Evolutionary conservation across 1,140 invertebrate genomes (phyloP), one percentile per base, ranked within the genome.

Genomic region (Ericerus pela): DNA sequence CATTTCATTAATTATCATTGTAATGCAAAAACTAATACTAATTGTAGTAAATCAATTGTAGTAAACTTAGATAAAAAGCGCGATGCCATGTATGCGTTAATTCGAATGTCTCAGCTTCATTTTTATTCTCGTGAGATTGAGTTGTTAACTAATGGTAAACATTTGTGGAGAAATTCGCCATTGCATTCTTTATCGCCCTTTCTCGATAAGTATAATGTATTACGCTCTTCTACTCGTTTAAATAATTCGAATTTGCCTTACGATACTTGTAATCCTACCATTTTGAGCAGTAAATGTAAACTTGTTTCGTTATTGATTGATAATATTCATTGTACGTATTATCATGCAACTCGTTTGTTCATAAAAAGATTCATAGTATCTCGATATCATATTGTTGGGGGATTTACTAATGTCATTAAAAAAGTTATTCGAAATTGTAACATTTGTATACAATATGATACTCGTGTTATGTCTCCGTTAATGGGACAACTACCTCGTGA

Each of bases 401-500:
- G 59, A 6, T 54, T 62, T 59, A 59, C 53, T 54, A 18, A 60
- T 27, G 61, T 62, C 11, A 31, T 61, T 47, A 56, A 61, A 11
- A 52, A 51, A n/a, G 14, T 47, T 20, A 22, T 67, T 14, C 53
- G 58, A 5, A 59, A 64, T 10, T 68, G 67, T 51, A 20, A 64
- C 1, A 58, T 11, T 16, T 69, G 66, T 55, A 63, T 60, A 56
- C 52, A 55, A 18, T 30, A 56, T 3, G 4, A 2, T 5, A 24
- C 62, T 6, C 55, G 26, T 33, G 8, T 51, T 18, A 22, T 58
- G 2, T 43, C 52, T 27, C 63, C 53, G 10, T 4, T 61, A 18
- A 71, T 71, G 68, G 67, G 61, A 8, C 47, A 65, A 47, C 51
- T 70, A 4, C 67, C 67, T 8, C 20, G n/a, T n/a, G 36, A 58